Percentiles rank a stretch among this genome's conserved stretches.
Evolutionary conservation across 2,888 invertebrate genomes (phyloP).

Genomic region (Chaetoderma sp.): DNA sequence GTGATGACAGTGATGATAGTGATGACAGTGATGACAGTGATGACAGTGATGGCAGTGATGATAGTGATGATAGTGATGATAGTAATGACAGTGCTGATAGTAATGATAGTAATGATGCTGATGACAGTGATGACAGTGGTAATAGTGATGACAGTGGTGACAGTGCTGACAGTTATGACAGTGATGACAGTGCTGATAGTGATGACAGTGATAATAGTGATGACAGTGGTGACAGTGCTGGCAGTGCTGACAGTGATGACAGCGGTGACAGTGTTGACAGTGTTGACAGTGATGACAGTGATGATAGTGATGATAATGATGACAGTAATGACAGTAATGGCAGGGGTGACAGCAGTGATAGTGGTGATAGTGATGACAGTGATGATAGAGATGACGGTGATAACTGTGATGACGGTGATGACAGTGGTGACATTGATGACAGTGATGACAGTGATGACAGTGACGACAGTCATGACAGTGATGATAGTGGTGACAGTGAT

Average conservation of each 20-base stretch:
- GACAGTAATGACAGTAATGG: too few species aligned
- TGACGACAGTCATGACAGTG: not conserved
- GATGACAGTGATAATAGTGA: not conserved
- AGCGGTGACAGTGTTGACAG: not conserved
- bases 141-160: not conserved
- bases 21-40: not conserved
- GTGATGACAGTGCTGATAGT: not conserved
- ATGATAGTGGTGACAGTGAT: not conserved
- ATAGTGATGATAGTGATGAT: not conserved
- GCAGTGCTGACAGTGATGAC: not conserved
- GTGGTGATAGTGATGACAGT: slow-evolving; percentile 4
- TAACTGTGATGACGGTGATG: not conserved
- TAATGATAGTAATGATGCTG: not conserved
- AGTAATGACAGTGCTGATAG: not conserved
- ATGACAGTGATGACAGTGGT: not conserved
- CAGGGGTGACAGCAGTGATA: not conserved
- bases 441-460: slow-evolving; percentile 1
- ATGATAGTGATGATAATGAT: not conserved
- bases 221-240: not conserved
- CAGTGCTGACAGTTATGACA: not conserved
- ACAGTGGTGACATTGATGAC: not conserved
- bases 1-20: not conserved
- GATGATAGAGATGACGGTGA: not conserved
- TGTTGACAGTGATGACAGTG: not conserved
- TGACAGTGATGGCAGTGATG: not conserved